Conservation (phyloP, 2,113 vertebrate genomes). For the Aramus guarauna region DNA sequence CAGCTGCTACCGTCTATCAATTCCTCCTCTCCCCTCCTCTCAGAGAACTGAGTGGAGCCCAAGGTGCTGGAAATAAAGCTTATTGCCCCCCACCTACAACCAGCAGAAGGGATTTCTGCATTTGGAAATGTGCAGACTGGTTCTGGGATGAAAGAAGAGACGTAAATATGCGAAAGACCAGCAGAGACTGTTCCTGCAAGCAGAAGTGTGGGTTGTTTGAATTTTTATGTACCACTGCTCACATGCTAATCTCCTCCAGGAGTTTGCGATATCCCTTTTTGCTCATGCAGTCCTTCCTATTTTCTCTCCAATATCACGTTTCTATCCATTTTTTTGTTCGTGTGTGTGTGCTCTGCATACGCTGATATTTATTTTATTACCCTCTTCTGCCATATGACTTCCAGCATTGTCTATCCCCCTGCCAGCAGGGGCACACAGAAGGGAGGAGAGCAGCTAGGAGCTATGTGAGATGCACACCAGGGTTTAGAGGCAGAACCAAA, state of each 20-base stretch:
- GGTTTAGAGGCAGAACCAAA: neutral
- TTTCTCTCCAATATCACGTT: neutral
- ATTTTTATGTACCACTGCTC: neutral
- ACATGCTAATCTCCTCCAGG: neutral
- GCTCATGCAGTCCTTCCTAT: neutral
- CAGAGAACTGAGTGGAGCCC: neutral
- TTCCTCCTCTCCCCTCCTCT: neutral
- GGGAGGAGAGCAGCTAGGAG: neutral
- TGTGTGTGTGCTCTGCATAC: neutral
- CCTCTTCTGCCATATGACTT: neutral
- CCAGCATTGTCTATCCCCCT: neutral
- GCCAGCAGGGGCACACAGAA: neutral
- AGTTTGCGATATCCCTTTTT: neutral
- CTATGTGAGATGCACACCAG: neutral
- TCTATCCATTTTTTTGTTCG: neutral
- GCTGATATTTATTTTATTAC: neutral
- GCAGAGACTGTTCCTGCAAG: neutral
- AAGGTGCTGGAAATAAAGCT: neutral
- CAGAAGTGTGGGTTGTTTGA: neutral
- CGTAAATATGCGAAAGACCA: neutral
- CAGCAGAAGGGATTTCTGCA: neutral
- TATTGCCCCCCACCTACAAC: neutral
- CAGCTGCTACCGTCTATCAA: neutral
- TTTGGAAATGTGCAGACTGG: neutral
- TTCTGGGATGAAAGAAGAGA: neutral